Conservation (phyloP, 2,888 invertebrate species). For the Hymenopus coronatus region DNA sequence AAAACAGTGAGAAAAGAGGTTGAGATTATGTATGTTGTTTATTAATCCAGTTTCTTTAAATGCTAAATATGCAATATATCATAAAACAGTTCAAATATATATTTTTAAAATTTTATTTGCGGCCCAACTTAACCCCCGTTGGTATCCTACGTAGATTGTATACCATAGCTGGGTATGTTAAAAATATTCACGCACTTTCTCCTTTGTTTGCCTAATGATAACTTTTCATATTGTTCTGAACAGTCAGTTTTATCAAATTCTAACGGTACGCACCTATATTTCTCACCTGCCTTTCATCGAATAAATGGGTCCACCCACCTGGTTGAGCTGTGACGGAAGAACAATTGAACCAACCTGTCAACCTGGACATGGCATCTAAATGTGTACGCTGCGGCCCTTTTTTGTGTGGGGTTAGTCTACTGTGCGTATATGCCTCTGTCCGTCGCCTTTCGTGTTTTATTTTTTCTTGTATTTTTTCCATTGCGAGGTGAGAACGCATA, state of each 20-base stretch:
- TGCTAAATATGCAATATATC: too few relatives aligned
- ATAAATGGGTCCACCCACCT: not conserved
- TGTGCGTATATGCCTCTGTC: not conserved
- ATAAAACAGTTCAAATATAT: too few relatives aligned
- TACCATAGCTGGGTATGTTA: too few relatives aligned
- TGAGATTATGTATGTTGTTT: too few relatives aligned
- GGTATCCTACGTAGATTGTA: too few relatives aligned
- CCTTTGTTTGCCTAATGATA: not conserved
- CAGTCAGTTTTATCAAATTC: not conserved
- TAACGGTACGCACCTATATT: not conserved
- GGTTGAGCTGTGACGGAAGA: conserved; percentile 2
- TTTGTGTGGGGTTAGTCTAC: not conserved
- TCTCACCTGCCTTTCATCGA: conserved; percentile 9
- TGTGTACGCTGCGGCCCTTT: not conserved
- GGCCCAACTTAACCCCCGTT: too few relatives aligned
- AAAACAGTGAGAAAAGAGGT: too few relatives aligned
- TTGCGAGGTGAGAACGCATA: not conserved
- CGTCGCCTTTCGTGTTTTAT: not conserved
- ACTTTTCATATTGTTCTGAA: not conserved
- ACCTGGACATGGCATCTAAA: conserved; percentile 4
- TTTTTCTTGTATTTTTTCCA: not conserved
- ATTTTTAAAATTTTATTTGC: too few relatives aligned
- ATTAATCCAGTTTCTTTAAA: too few relatives aligned
- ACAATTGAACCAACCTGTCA: conserved; percentile 18
- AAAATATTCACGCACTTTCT: too few relatives aligned